These are phyloP conservation scores for Pachyrhynchus sulphureomaculatus DNA, from an alignment of 1,140 invertebrate species.

Conservation along the genomic window DNA sequence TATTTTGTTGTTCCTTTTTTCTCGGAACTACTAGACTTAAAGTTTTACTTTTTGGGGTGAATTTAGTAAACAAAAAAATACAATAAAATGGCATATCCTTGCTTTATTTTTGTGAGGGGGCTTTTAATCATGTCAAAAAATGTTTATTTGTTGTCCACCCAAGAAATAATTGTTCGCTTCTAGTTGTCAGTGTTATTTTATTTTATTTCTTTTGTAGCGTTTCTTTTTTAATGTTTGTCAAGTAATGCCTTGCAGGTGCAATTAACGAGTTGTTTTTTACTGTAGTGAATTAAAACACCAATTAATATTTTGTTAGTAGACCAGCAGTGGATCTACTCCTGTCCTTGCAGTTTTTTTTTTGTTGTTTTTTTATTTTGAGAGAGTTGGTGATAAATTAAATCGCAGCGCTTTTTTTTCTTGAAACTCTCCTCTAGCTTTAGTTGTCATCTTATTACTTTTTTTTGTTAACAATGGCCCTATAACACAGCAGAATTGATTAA, in stretches of 20 bases:
- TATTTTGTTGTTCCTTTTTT: neutral
- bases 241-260: slow-evolving; percentile 41
- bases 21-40: neutral
- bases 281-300: slow-evolving; percentile 30
- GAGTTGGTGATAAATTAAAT: slow-evolving; percentile 51
- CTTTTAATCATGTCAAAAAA: slow-evolving; percentile 4
- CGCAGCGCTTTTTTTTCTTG: slow-evolving; percentile 16
- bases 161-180: slow-evolving; percentile 37
- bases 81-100: no score
- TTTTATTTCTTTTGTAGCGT: slow-evolving; percentile 46
- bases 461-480: neutral
- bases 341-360: slow-evolving; percentile 39
- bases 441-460: slow-evolving; percentile 1
- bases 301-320: slow-evolving; percentile 27
- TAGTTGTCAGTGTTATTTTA: slow-evolving; percentile 49
- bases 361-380: slow-evolving; percentile 36
- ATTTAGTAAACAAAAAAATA: neutral
- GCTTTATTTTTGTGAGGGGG: neutral
- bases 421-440: slow-evolving; percentile 27
- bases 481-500: neutral
- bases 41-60: neutral
- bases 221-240: slow-evolving; percentile 39
- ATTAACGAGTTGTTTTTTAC: slow-evolving; percentile 12
- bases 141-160: slow-evolving; percentile 25
- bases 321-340: slow-evolving; percentile 45